phyloP scores from a whole-genome alignment of 2,797 vertebrate genomes.

The Anabacerthia variegaticeps region DNA sequence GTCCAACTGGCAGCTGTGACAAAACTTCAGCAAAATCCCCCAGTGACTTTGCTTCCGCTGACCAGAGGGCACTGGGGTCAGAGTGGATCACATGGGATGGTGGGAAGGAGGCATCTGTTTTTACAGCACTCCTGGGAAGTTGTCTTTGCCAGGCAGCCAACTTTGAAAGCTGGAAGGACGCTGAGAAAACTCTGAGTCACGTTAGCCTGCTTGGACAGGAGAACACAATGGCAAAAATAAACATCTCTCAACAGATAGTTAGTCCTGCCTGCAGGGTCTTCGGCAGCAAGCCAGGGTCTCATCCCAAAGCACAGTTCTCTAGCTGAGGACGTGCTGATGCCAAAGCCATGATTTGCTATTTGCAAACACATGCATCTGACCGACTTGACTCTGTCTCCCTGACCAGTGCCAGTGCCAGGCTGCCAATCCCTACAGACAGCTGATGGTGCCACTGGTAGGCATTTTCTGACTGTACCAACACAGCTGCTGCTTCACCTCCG shows the following conservation, averaged over 20 bases:
- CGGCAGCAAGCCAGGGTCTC: not conserved
- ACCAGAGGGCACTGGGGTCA: not conserved
- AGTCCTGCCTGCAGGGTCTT: not conserved
- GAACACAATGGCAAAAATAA: conserved; percentile 46
- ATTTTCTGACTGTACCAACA: not conserved
- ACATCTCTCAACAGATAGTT: not conserved
- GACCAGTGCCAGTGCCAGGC: not conserved
- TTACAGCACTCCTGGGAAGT: conserved; percentile 32
- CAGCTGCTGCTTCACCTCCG: not conserved
- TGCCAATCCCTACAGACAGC: not conserved
- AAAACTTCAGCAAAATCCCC: conserved; percentile 16
- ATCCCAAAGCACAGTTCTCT: not conserved
- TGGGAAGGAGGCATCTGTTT: conserved; percentile 17
- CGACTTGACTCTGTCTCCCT: not conserved
- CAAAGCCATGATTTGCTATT: not conserved
- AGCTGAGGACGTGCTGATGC: not conserved
- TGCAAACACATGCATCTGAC: not conserved
- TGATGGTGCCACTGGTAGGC: not conserved
- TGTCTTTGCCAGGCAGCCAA: conserved; percentile 28
- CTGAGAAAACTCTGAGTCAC: conserved; percentile 44
- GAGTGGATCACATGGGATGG: not conserved
- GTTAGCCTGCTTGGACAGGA: conserved; percentile 26
- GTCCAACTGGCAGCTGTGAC: not conserved
- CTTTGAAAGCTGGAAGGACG: not conserved
- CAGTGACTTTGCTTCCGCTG: not conserved